Evolutionary conservation across 1,140 invertebrate species (phyloP).

Genomic region (Lepidurus apus): DNA sequence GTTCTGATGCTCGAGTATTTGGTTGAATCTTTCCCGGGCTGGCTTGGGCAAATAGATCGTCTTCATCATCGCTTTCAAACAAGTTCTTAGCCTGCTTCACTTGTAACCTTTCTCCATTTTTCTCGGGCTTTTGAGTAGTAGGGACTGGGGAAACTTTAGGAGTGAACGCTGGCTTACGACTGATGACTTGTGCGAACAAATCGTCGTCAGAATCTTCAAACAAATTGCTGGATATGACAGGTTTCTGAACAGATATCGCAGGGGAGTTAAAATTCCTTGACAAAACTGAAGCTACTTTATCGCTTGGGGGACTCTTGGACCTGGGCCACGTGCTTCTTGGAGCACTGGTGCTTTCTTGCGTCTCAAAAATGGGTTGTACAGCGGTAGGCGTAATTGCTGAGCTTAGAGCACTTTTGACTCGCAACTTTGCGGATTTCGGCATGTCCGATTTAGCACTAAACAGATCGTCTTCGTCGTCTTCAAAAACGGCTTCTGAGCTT

Average conservation of each 20-base stretch:
- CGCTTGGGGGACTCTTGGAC: not conserved
- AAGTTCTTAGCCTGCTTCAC: not conserved
- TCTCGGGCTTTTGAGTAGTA: not conserved
- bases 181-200: conserved; percentile 23
- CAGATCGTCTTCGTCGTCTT: not conserved
- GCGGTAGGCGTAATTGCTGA: not conserved
- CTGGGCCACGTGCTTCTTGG: not conserved
- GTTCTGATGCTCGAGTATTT: not conserved
- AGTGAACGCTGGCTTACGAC: not conserved
- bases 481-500: not conserved
- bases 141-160: not conserved
- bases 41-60: conserved; percentile 1
- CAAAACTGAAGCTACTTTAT: not conserved
- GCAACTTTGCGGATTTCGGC: not conserved
- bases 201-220: conserved; percentile 30
- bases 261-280: not conserved
- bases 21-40: not conserved
- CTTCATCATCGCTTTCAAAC: conserved; percentile 6
- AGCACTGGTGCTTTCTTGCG: not conserved
- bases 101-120: not conserved
- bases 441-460: not conserved
- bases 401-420: not conserved
- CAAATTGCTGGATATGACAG: not conserved
- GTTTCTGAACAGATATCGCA: not conserved
- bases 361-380: not conserved